Evolutionary conservation across 2,797 vertebrate genomes (phyloP), one percentile per base, ranked within the genome.

Genomic region (Hydrolagus colliei): DNA sequence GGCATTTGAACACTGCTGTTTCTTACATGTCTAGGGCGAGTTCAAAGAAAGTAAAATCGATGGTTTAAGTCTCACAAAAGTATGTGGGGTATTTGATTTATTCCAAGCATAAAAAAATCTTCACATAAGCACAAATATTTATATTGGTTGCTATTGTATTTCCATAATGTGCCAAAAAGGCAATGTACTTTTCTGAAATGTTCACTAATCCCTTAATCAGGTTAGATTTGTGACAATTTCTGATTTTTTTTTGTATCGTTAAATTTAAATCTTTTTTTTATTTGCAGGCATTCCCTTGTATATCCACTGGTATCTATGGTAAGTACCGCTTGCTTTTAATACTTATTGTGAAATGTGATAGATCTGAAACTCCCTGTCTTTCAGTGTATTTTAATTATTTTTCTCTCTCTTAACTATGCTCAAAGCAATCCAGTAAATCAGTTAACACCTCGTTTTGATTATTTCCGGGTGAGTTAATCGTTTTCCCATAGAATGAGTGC

Each of bases 291-390:
- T 99, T 99, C 90, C 98, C 98, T 18, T 99, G 98, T 91, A 99
- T 99, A 95, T 99, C 98, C 86, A 99, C 98, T 0, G 98, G 98
- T 92, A 98, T 99, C 93, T 99, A 98, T 89, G 98, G 98, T 99
- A 95, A 97, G 97, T 82, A 86, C 74, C 88, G 80, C 32, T 67
- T 68, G 41, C 1, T 52, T 71, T 80, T 52, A 16, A 71, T 71
- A 41, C 71, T 71, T 71, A 32, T 71, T 35, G 11, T n/a, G 61
- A 22, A 0, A 9, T 13, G 18, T 84, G 79, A 41, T 8, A 65
- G 12, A 63, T 6, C 20, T 65, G 7, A 32, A 4, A 9, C 4
- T 9, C 9, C 74, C n/a, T 76, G 59, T 9, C 2, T 76, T n/a
- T 76, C 41, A 3, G 41, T 52, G 20, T 72, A 9, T 76, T 59